These are phyloP conservation scores for Syngnathus acus DNA, from an alignment of 2,797 vertebrate genomes.

Conservation along the genomic window DNA sequence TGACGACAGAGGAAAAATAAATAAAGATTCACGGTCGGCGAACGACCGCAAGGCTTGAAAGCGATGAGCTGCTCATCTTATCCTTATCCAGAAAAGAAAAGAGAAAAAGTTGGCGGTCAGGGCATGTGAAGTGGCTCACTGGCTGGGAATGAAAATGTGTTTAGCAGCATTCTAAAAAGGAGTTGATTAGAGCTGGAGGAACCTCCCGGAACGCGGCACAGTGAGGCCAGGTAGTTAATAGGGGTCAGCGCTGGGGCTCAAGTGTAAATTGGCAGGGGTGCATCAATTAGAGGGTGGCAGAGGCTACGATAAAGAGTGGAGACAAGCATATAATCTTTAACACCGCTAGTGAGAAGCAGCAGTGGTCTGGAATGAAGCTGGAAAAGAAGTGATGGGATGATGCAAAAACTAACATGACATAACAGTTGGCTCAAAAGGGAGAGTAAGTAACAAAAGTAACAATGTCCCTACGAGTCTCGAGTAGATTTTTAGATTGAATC, in stretches of 20 bases:
- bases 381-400: conserved; percentile 2
- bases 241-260: conserved; percentile 75
- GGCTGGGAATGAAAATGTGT: conserved; percentile 60
- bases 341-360: conserved; percentile 45
- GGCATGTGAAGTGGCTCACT: conserved; percentile 25
- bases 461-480: no score
- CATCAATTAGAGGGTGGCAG: conserved; percentile 76
- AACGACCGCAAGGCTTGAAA: conserved; percentile 43
- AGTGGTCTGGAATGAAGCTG: conserved; percentile 22
- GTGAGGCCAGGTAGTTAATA: conserved; percentile 76
- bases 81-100: conserved; percentile 2
- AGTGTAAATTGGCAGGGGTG: conserved; percentile 80
- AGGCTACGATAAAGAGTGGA: conserved; percentile 72
- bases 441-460: no score
- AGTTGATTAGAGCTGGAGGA: conserved; percentile 65
- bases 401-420: conserved; percentile 54
- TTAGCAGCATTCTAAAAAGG: conserved; percentile 61
- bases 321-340: conserved; percentile 67
- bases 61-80: conserved; percentile 8
- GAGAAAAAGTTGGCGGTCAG: conserved; percentile 1
- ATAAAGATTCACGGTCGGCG: conserved; percentile 27
- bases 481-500: background rate
- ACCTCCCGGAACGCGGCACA: conserved; percentile 68
- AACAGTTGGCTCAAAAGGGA: conserved; percentile 11
- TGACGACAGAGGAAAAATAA: conserved; percentile 30